Percentiles rank a stretch among this genome's conserved stretches.
phyloP scores from a whole-genome alignment of 2,113 vertebrate species.

The Macroglossus sobrinus region DNA sequence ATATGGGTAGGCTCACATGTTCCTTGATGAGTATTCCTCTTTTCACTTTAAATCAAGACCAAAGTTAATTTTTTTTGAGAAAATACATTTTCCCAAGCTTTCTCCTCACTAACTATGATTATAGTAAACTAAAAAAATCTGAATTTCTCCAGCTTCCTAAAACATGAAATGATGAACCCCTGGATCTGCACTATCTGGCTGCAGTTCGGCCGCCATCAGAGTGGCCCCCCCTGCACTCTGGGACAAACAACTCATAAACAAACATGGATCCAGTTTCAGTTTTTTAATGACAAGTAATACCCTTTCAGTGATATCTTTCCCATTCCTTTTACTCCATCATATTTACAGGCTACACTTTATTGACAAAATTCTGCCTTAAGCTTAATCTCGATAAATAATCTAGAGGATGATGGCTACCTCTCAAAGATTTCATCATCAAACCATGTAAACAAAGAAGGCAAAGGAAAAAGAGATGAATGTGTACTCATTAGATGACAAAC shows the following conservation, averaged over 20 bases:
- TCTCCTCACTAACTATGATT: background rate
- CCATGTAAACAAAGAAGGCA: background rate
- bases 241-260: background rate
- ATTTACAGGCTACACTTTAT: background rate
- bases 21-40: background rate
- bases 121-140: background rate
- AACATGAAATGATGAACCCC: background rate
- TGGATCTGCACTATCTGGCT: background rate
- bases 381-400: background rate
- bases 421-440: background rate
- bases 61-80: background rate
- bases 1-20: fast-evolving
- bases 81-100: background rate
- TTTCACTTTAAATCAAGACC: background rate
- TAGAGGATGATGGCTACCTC: background rate
- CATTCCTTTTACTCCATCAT: background rate
- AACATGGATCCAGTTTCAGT: background rate
- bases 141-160: background rate
- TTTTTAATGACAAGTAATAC: background rate
- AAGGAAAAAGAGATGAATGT: background rate
- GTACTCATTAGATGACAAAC: background rate
- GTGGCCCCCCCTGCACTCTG: no score
- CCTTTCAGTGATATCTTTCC: background rate
- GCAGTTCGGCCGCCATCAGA: background rate
- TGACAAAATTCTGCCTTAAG: background rate